Evolutionary conservation across 1,140 invertebrate species (phyloP).

Genomic region (fruit fly (Drosophila melanogaster)): Release_6_plus_ISO1_MT NT_037436.4:21005001-21005500

Average conservation of each 20-base stretch:
- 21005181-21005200: constrained; percentile 70
- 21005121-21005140: constrained; percentile 16
- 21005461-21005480: constrained; percentile 19
- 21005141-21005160: constrained; percentile 8
- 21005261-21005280: constrained; percentile 82
- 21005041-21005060: constrained; percentile 72
- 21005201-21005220: constrained; percentile 90
- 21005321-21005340: constrained; percentile 70
- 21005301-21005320: constrained; percentile 80
- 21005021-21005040: constrained; percentile 87
- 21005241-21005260: constrained; percentile 85
- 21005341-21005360: constrained; percentile 60
- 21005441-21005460: constrained; percentile 46
- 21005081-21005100: constrained; percentile 45
- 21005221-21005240: constrained; percentile 89
- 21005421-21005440: constrained; percentile 7
- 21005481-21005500: constrained; percentile 11
- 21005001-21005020: constrained; percentile 93
- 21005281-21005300: constrained; percentile 82
- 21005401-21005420: neutral
- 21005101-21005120: constrained; percentile 47
- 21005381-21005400: constrained; percentile 4
- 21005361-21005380: constrained; percentile 46
- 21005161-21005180: constrained; percentile 39
- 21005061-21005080: constrained; percentile 68